phyloP scores from a whole-genome alignment of 2,888 invertebrate genomes.

The Hirtodrosophila duncani region DNA sequence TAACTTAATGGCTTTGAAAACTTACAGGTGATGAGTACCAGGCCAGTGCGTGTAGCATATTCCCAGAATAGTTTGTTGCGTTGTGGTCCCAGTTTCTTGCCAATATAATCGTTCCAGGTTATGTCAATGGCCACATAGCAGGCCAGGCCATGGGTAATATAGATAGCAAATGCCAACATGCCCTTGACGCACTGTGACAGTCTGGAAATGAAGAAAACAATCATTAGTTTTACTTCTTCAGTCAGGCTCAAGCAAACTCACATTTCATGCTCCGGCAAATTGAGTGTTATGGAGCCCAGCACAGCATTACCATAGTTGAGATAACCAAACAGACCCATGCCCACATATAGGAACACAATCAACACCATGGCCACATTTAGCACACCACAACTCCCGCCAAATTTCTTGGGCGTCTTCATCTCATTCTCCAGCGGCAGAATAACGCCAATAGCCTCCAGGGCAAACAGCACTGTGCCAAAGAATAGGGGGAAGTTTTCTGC shows the following conservation, averaged over 20 bases:
- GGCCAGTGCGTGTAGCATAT: conserved; percentile 85
- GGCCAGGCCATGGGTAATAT: conserved; percentile 94
- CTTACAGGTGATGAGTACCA: conserved; percentile 93
- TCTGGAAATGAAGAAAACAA: conserved; percentile 77
- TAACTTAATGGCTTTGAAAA: conserved; percentile 66
- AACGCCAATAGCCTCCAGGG: conserved; percentile 96
- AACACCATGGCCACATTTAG: conserved; percentile 90
- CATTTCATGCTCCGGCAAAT: conserved; percentile 85
- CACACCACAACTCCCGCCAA: conserved; percentile 89
- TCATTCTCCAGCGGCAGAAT: conserved; percentile 92
- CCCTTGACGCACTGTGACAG: conserved; percentile 86
- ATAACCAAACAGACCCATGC: conserved; percentile 95
- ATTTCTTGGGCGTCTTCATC: conserved; percentile 91
- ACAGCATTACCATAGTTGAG: conserved; percentile 87
- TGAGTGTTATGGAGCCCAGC: conserved; percentile 91
- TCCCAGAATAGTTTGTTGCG: conserved; percentile 84
- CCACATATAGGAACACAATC: conserved; percentile 90
- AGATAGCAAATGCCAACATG: conserved; percentile 88
- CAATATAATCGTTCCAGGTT: conserved; percentile 89
- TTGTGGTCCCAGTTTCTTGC: conserved; percentile 81
- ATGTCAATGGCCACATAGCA: conserved; percentile 98
- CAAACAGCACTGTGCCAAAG: conserved; percentile 97
- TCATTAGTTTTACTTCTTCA: neutral
- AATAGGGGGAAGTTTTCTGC: conserved; percentile 89
- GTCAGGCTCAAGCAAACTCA: conserved; percentile 78